A percentile compares a stretch with the other conserved stretches of the same genome.
These are phyloP conservation scores for Dinomys branickii DNA, from an alignment of 2,113 vertebrate genomes.

Conservation along the genomic window DNA sequence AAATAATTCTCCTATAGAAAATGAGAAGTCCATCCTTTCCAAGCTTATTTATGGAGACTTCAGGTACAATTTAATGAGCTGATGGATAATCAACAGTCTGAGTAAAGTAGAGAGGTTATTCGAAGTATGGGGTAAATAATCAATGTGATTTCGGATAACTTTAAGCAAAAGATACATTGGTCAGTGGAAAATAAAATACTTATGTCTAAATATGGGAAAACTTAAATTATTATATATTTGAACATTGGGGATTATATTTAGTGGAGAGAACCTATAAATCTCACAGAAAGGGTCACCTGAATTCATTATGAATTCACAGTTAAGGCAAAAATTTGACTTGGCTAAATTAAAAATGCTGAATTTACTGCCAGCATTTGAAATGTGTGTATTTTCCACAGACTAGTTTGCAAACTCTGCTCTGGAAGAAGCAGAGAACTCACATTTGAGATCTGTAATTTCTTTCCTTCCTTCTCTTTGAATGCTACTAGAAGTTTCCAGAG, in stretches of 20 bases:
- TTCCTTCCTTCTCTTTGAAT: not conserved
- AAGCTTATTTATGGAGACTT: not conserved
- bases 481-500: not conserved
- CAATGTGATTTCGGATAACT: not conserved
- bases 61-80: not conserved
- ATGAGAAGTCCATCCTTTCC: not conserved
- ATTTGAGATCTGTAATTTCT: not conserved
- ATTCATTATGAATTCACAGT: constrained; percentile 12
- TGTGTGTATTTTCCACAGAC: not conserved
- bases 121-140: not conserved
- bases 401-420: not conserved
- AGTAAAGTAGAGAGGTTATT: not conserved
- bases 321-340: not conserved
- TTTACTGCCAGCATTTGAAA: not conserved
- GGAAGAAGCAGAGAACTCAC: not conserved
- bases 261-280: not conserved
- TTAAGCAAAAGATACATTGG: not conserved
- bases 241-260: not conserved
- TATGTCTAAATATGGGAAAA: not conserved
- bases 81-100: not conserved
- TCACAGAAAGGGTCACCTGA: not conserved
- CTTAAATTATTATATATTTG: not conserved
- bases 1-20: not conserved
- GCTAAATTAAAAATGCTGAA: not conserved
- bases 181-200: not conserved